Base-by-base conservation (phyloP, 2,797 vertebrate genomes). In the Mormyrops boulengeri region DNA sequence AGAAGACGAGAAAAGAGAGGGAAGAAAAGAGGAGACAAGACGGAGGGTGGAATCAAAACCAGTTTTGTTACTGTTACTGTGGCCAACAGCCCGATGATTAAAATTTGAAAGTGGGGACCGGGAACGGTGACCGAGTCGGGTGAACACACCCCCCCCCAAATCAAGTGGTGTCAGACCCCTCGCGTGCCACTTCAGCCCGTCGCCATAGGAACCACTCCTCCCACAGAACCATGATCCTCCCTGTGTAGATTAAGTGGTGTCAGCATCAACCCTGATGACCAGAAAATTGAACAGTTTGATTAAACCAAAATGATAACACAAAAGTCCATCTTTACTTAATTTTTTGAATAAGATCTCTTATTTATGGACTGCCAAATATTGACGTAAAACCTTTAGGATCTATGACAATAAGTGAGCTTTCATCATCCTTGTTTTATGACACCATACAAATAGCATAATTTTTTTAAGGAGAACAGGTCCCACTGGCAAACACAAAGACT, bases 71-170 rank as follows among this genome's bases (percentile, higher is more conserved):
- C 86, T 55, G 26, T 55, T 60, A 41, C 84, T 17, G 47, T n/a
- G 47, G 66, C 60, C 69, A 87, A 69, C 38, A 49, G 87, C 88
- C 60, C 26, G 5, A 30, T 55, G 57, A 91, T 93, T 89, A 91
- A 91, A 52, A 90, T 89, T 90, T 92, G 92, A 92, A 92, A 55
- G 38, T 30, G 44, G 89, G 88, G 89, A 89, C 90, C 84, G 87
- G 91, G 89, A 91, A 91, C 89, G 66, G 89, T 55, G 62, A 73
- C 80, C 82, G 49, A 86, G 60, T 38, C 14, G 55, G 89, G 49
- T 82, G 69, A 47, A 88, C 50, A 89, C 87, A 80, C 88, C 2
- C 26, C 87, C 87, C 44, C 73, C 73, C 91, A 92, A 91, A 91
- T 92, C 87, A 91, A 73, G 90, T 12, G 41, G 26, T 60, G 77